Base-by-base conservation (phyloP, 2,113 vertebrate species). In the Myrmecophaga tridactyla region DNA sequence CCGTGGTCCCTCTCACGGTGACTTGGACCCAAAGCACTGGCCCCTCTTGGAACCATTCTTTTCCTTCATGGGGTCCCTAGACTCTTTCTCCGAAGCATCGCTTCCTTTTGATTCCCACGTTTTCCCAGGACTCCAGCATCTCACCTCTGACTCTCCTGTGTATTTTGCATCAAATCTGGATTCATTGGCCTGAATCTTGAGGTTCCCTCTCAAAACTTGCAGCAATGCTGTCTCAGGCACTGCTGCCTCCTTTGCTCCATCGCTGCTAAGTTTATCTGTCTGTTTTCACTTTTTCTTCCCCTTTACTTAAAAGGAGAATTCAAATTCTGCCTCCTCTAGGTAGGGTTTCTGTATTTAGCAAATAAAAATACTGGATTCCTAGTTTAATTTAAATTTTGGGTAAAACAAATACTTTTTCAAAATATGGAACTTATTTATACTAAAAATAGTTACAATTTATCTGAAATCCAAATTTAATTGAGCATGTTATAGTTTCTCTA, bases 361-460 rank as follows among this genome's bases (percentile, higher is more conserved):
- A 78, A 87, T 77, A 73, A 94, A 88, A 84, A 85, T 39, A 18
- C 12, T 12, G 58, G 31, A 14, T 51, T 69, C n/a, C n/a, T 6
- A 27, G 31, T 70, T 82, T 60, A 27, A 73, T 83, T 91, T 86
- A 27, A 82, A 78, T 89, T 78, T 96, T 63, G 89, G 81, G 41
- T 73, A 17, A 84, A 75, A 86, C 6, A 69, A 87, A 63, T 39
- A 65, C 3, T 78, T 67, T 12, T 9, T 10, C 6, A 72, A 72
- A 87, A 48, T 60, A 39, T 53, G n/a, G 29, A 34, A 60, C 62
- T 41, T 39, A 80, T 21, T 77, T 83, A 36, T 36, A 65, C 39
- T 63, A 87, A 92, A 92, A 51, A 62, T 39, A 69, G 34, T 82
- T 82, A 51, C 29, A 86, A 48, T 87, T 86, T 83, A 13, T 65